A percentile compares a stretch with the other conserved stretches of the same genome.
phyloP scores from a whole-genome alignment of 2,113 vertebrate species.

The Pseudorasbora parva region DNA sequence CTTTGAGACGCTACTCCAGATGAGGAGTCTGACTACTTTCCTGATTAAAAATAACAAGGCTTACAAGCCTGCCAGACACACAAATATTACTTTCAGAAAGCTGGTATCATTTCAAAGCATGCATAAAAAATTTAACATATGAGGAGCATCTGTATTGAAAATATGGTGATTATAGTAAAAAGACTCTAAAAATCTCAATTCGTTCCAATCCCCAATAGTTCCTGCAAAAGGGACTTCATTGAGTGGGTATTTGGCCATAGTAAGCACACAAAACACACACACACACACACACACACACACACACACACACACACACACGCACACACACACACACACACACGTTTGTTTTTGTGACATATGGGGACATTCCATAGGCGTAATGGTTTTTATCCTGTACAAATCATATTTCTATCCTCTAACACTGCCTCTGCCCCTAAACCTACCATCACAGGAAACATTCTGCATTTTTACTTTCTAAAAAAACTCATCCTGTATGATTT shows the following conservation, averaged over 20 bases:
- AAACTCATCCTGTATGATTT: too few species aligned
- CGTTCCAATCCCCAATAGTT: background rate
- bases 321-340: too few species aligned
- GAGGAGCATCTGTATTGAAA: background rate
- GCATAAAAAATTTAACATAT: background rate
- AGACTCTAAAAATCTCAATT: background rate
- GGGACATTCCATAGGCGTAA: too few species aligned
- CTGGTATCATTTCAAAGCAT: background rate
- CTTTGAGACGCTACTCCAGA: constrained; percentile 35
- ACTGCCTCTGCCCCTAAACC: too few species aligned
- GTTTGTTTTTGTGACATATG: too few species aligned
- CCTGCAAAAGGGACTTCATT: background rate
- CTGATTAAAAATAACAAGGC: constrained; percentile 43
- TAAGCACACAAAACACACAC: background rate
- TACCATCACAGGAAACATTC: too few species aligned
- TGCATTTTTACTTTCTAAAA: too few species aligned
- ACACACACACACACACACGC: too few species aligned
- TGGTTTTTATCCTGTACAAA: too few species aligned
- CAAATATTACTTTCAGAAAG: constrained; percentile 6
- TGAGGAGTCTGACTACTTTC: constrained; percentile 36
- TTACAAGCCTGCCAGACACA: constrained; percentile 5
- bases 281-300: too few species aligned
- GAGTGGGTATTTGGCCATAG: background rate
- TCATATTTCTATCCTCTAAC: too few species aligned
- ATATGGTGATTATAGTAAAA: background rate